A percentile compares a stretch with the other conserved stretches of the same genome.
Evolutionary conservation across 2,797 vertebrate genomes (phyloP).

Genomic region (Propithecus deckenii): DNA sequence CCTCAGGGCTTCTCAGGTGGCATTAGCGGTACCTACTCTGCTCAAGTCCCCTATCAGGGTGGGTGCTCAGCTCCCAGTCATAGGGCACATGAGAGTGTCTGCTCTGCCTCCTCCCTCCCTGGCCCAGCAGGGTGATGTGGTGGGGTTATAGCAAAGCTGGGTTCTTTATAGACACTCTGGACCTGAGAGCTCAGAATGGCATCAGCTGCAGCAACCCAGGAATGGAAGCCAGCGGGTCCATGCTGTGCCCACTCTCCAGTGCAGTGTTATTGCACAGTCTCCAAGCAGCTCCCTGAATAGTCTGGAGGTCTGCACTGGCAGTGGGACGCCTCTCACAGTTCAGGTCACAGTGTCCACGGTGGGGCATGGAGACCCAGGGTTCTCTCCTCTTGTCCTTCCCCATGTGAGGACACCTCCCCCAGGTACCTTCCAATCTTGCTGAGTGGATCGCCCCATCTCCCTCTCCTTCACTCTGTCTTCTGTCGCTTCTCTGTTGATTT

Average conservation of each 20-base stretch:
- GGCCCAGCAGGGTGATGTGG: background rate
- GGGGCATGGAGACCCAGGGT: background rate
- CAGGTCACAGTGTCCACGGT: background rate
- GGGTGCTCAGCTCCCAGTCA: background rate
- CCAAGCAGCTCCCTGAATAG: background rate
- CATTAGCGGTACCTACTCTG: background rate
- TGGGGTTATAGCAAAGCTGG: background rate
- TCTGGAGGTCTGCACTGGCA: background rate
- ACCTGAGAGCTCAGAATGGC: background rate
- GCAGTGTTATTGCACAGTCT: background rate
- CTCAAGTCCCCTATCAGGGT: background rate
- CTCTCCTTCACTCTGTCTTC: background rate
- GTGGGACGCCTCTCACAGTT: no score
- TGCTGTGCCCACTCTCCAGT: background rate
- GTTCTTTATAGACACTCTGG: background rate
- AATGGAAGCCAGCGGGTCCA: background rate
- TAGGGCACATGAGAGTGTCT: background rate
- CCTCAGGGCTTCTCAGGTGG: background rate
- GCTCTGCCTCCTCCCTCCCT: background rate
- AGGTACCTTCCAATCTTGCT: background rate
- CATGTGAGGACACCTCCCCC: background rate
- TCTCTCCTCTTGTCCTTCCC: background rate
- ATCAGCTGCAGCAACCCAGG: background rate
- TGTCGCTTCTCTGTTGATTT: background rate
- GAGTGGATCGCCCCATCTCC: background rate